Conservation (phyloP, 2,797 vertebrate genomes). For the Psittacula derbiana region DNA sequence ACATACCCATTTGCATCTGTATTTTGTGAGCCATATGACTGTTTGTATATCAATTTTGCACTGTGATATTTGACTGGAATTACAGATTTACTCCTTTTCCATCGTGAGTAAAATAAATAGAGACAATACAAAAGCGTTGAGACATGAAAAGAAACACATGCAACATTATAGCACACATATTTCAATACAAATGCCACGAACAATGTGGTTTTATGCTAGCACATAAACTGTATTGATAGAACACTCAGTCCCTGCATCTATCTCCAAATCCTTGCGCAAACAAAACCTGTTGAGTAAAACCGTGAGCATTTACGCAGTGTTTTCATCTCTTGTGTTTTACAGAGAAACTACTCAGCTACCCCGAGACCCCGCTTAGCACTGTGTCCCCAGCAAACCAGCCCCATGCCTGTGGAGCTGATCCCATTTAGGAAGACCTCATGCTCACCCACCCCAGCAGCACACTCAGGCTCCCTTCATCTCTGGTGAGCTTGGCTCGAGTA, state of each 20-base stretch:
- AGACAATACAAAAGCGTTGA: not conserved
- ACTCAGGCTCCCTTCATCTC: not conserved
- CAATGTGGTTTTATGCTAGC: not conserved
- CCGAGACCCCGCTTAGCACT: not conserved
- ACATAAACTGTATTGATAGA: not conserved
- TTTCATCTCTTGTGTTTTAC: not conserved
- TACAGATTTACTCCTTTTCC: not conserved
- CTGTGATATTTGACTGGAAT: not conserved
- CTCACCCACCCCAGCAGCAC: not conserved
- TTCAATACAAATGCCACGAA: not conserved
- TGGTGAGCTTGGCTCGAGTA: not conserved
- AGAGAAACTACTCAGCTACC: not conserved
- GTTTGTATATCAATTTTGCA: not conserved
- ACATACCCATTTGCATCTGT: not conserved
- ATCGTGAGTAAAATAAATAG: not conserved
- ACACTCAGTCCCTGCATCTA: not conserved
- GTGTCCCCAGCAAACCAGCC: not conserved
- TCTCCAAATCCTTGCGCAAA: not conserved
- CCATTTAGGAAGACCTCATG: too few relatives aligned
- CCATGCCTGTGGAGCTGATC: not conserved
- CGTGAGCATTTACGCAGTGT: accelerated
- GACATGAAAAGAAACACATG: not conserved
- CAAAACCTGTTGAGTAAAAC: not conserved
- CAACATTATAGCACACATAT: not conserved
- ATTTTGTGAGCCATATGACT: not conserved